phyloP scores from a whole-genome alignment of 2,797 vertebrate genomes.

The Centroberyx gerrardi region DNA sequence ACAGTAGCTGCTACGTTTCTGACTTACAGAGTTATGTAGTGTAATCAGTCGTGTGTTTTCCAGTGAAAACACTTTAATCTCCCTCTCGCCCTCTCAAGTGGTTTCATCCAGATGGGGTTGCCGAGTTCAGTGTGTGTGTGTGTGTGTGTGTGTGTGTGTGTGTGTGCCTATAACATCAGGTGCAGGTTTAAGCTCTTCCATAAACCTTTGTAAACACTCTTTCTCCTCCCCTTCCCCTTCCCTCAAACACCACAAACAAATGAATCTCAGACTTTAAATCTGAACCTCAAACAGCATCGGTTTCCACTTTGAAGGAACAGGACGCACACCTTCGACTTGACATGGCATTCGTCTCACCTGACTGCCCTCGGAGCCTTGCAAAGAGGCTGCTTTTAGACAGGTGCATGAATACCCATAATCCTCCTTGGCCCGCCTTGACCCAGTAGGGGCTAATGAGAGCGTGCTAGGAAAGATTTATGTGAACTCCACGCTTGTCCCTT shows the following conservation, averaged over 20 bases:
- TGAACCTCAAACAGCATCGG: slow-evolving; percentile 28
- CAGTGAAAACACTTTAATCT: slow-evolving; percentile 36
- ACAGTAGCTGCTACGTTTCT: slow-evolving; percentile 53
- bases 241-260: slow-evolving; percentile 66
- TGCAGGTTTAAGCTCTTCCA: slow-evolving; percentile 55
- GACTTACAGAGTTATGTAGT: not conserved
- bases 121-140: slow-evolving; percentile 39
- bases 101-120: slow-evolving; percentile 47
- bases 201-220: slow-evolving; percentile 58
- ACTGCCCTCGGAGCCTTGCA: slow-evolving; percentile 44
- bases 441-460: slow-evolving; percentile 35
- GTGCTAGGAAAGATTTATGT: slow-evolving; percentile 61
- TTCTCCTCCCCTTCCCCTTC: not conserved
- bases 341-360: slow-evolving; percentile 53
- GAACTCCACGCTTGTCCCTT: slow-evolving; percentile 47
- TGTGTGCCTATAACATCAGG: slow-evolving; percentile 39
- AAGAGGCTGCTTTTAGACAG: slow-evolving; percentile 59
- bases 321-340: slow-evolving; percentile 38
- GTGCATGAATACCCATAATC: slow-evolving; percentile 50
- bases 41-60: slow-evolving; percentile 49
- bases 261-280: slow-evolving; percentile 63
- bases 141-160: slow-evolving; percentile 2
- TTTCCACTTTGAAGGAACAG: slow-evolving; percentile 34
- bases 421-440: slow-evolving; percentile 58
- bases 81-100: slow-evolving; percentile 20